Evolutionary conservation across 2,113 vertebrate genomes (phyloP).

Genomic region (Galeopterus variegatus): DNA sequence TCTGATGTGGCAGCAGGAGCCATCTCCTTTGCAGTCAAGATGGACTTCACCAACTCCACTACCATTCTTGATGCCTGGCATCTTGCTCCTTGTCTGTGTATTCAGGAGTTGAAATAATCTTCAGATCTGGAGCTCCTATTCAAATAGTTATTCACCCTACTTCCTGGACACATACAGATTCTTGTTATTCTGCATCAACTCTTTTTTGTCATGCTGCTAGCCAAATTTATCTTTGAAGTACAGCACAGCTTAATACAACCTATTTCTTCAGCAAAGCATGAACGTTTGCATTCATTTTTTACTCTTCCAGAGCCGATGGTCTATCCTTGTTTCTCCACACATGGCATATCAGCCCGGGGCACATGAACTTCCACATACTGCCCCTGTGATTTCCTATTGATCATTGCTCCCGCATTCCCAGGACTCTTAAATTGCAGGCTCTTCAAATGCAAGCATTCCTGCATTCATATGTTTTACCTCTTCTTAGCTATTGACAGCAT

Average conservation of each 20-base stretch:
- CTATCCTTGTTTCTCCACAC: background rate
- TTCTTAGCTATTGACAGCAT: background rate
- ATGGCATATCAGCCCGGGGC: fast-evolving
- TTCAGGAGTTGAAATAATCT: background rate
- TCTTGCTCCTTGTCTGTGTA: background rate
- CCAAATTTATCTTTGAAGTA: background rate
- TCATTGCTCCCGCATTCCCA: background rate
- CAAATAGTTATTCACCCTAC: background rate
- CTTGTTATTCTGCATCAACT: background rate
- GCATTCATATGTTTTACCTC: background rate
- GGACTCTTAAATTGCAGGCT: background rate
- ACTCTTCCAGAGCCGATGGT: background rate
- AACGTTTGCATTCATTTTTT: background rate
- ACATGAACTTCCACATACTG: no score
- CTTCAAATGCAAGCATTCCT: background rate
- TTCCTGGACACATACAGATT: background rate
- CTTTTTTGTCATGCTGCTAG: background rate
- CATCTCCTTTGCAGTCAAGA: background rate
- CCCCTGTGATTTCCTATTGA: background rate
- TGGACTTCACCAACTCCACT: no score
- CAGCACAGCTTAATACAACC: background rate
- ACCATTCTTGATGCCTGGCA: background rate
- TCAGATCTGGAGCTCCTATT: slow-evolving; percentile 1
- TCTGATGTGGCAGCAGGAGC: background rate
- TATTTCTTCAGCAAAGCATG: background rate